Evolutionary conservation across 2,113 vertebrate species (phyloP).

Genomic region (Talpa occidentalis): DNA sequence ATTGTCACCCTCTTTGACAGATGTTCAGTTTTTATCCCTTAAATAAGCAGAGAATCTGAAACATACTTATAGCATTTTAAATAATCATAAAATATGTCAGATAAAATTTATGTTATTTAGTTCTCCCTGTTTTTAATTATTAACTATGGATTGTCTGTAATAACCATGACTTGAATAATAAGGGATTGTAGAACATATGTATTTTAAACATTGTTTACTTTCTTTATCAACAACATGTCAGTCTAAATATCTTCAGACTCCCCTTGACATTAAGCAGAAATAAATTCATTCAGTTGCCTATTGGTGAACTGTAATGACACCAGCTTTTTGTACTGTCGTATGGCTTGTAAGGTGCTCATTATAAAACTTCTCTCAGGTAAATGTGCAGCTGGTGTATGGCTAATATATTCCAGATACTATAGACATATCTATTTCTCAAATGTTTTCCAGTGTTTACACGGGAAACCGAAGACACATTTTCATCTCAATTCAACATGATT

Average conservation of each 20-base stretch:
- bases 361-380: neutral
- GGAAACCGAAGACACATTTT: neutral
- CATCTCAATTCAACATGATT: neutral
- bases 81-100: neutral
- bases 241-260: neutral
- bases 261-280: neutral
- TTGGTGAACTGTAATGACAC: neutral
- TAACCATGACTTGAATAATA: neutral
- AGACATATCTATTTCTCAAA: neutral
- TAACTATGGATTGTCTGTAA: neutral
- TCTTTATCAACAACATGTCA: neutral
- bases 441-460: neutral
- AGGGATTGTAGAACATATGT: neutral
- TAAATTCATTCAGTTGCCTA: slow-evolving; percentile 11
- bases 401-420: neutral
- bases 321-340: neutral
- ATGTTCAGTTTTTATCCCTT: neutral
- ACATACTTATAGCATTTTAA: neutral
- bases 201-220: neutral
- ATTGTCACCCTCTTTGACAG: neutral
- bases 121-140: neutral
- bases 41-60: neutral
- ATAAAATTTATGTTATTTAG: neutral
- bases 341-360: neutral
- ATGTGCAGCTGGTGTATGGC: neutral